Conservation (phyloP, 2,888 invertebrate species). For the Acholoe squamosa region DNA sequence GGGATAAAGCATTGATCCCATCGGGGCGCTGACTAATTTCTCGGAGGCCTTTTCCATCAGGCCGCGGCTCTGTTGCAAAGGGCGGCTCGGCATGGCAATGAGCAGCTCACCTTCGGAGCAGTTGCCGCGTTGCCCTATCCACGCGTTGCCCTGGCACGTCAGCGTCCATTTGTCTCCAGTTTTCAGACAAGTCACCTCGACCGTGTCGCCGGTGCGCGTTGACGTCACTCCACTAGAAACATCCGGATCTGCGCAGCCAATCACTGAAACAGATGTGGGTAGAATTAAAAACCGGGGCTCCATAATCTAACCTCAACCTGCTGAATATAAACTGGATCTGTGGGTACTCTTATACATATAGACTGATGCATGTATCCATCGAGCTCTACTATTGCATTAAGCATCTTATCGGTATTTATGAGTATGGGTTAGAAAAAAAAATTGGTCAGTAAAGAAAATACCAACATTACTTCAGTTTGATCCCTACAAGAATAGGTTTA, state of each 20-base stretch:
- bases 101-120: conserved; percentile 64
- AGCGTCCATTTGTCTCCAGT: conserved; percentile 66
- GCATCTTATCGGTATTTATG: too few relatives aligned
- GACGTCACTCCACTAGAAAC: conserved; percentile 61
- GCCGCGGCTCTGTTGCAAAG: not conserved
- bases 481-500: too few relatives aligned
- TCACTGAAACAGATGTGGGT: conserved; percentile 58
- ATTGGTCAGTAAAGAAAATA: too few relatives aligned
- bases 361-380: too few relatives aligned
- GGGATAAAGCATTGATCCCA: conserved; percentile 17
- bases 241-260: conserved; percentile 66
- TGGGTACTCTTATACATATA: too few relatives aligned
- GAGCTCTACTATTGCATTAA: too few relatives aligned
- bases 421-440: too few relatives aligned
- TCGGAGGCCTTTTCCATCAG: conserved; percentile 46
- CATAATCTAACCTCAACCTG: too few relatives aligned
- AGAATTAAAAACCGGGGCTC: not conserved
- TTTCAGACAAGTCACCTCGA: conserved; percentile 64
- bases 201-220: conserved; percentile 63
- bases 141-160: conserved; percentile 65
- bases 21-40: conserved; percentile 37
- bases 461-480: too few relatives aligned
- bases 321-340: too few relatives aligned
- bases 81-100: conserved; percentile 1
- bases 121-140: conserved; percentile 67